phyloP scores from a whole-genome alignment of 1,140 invertebrate species.

The Lordiphosa stackelbergi region DNA sequence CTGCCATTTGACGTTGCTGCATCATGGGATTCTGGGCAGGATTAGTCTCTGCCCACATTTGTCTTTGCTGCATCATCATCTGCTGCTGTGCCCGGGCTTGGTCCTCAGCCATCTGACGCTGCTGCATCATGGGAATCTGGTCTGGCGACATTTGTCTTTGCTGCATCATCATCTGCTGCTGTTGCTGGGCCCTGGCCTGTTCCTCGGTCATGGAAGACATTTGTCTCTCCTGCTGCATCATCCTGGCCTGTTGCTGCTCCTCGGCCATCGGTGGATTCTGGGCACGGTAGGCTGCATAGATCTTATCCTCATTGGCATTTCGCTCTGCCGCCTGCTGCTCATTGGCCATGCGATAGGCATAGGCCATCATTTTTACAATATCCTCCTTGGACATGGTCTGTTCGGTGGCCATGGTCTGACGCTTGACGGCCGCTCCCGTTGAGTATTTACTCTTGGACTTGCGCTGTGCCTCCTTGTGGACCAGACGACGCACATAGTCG shows the following conservation, averaged over 20 bases:
- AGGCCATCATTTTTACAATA: slow-evolving; percentile 62
- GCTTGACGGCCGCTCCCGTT: slow-evolving; percentile 33
- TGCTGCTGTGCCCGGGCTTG: slow-evolving; percentile 5
- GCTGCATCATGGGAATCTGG: slow-evolving; percentile 2
- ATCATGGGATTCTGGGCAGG: slow-evolving; percentile 7
- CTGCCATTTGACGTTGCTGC: slow-evolving; percentile 12
- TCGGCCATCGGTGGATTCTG: slow-evolving; percentile 23
- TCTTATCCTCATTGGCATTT: slow-evolving; percentile 29
- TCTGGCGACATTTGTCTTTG: not conserved
- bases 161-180: not conserved
- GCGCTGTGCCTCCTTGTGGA: slow-evolving; percentile 52
- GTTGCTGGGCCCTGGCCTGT: not conserved
- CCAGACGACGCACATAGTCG: slow-evolving; percentile 54
- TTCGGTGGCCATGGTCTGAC: slow-evolving; percentile 27
- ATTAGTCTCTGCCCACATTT: not conserved
- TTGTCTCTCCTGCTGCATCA: slow-evolving; percentile 4
- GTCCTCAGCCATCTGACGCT: not conserved
- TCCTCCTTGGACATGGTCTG: slow-evolving; percentile 55
- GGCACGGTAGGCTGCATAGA: slow-evolving; percentile 36
- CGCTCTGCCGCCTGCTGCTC: slow-evolving; percentile 23
- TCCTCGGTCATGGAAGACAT: slow-evolving; percentile 11
- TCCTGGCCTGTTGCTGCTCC: slow-evolving; percentile 17
- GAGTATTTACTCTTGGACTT: slow-evolving; percentile 15
- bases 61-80: slow-evolving; percentile 4
- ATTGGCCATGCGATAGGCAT: slow-evolving; percentile 64